Evolutionary conservation across 2,888 invertebrate genomes (phyloP).

Genomic region (Heliconius ismenius): DNA sequence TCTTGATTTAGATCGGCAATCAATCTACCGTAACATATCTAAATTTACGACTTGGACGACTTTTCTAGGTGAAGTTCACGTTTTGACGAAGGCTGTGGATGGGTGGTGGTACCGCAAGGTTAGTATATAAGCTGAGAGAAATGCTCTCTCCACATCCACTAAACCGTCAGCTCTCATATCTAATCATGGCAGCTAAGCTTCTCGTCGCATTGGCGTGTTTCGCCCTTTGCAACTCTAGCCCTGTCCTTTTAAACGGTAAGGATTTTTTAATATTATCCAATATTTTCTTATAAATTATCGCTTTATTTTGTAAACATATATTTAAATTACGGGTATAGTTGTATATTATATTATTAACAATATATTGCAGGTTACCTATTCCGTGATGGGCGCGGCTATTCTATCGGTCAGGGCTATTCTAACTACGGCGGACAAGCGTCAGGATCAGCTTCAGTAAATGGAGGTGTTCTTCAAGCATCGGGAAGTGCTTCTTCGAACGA

Average conservation of each 20-base stretch:
- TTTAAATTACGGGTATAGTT: not conserved
- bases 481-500: slow-evolving; percentile 51
- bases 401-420: slow-evolving; percentile 61
- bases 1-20: slow-evolving; percentile 51
- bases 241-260: slow-evolving; percentile 70
- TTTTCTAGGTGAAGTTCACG: slow-evolving; percentile 74
- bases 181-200: slow-evolving; percentile 68
- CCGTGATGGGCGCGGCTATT: slow-evolving; percentile 68
- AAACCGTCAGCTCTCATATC: slow-evolving; percentile 59
- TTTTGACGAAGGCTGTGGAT: slow-evolving; percentile 57
- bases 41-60: slow-evolving; percentile 66
- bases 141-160: slow-evolving; percentile 79
- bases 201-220: slow-evolving; percentile 64
- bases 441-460: slow-evolving; percentile 57
- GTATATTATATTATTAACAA: not conserved
- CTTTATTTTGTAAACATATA: not conserved
- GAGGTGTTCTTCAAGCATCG: slow-evolving; percentile 56
- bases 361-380: slow-evolving; percentile 55
- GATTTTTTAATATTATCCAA: not conserved
- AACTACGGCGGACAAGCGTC: slow-evolving; percentile 57
- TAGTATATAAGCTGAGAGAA: slow-evolving; percentile 76
- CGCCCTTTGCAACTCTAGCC: slow-evolving; percentile 66
- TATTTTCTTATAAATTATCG: not conserved
- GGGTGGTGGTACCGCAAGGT: slow-evolving; percentile 58
- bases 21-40: slow-evolving; percentile 69